phyloP scores from a whole-genome alignment of 2,888 invertebrate species.

The Lomographa bimaculata region DNA sequence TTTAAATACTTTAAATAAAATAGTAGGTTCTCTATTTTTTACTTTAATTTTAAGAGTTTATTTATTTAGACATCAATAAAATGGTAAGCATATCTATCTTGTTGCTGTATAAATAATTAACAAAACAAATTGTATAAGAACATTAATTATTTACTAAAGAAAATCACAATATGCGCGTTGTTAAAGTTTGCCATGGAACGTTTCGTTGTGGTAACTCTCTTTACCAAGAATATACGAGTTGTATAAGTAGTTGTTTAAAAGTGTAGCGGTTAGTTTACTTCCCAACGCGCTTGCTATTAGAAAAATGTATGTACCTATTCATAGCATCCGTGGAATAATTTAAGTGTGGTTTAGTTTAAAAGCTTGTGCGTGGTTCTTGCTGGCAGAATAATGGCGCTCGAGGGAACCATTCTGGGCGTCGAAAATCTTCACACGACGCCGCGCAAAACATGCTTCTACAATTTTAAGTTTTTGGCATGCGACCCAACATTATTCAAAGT shows the following conservation, averaged over 20 bases:
- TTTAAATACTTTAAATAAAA: too few species aligned
- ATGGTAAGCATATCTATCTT: too few species aligned
- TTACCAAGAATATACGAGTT: not conserved
- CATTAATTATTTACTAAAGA: too few species aligned
- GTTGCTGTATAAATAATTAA: too few species aligned
- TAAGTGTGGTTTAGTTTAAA: constrained; percentile 65
- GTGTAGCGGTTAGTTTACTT: constrained; percentile 8
- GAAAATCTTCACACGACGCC: constrained; percentile 42
- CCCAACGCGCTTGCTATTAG: constrained; percentile 31
- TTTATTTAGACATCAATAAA: too few species aligned
- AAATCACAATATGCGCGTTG: too few species aligned
- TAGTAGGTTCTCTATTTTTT: too few species aligned
- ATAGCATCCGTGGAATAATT: constrained; percentile 53
- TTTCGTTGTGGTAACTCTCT: too few species aligned
- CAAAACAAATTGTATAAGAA: too few species aligned
- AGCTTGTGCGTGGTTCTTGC: constrained; percentile 52
- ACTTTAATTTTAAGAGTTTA: too few species aligned
- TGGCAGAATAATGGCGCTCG: constrained; percentile 52
- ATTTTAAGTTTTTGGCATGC: constrained; percentile 64
- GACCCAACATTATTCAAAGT: constrained; percentile 56
- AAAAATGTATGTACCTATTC: constrained; percentile 39
- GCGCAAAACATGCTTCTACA: constrained; percentile 56
- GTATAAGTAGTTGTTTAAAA: constrained; percentile 11
- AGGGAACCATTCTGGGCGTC: constrained; percentile 46
- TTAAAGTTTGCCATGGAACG: too few species aligned